These are phyloP conservation scores for Mesochorus sp. DNA, from an alignment of 2,888 invertebrate genomes.

Conservation along the genomic window DNA sequence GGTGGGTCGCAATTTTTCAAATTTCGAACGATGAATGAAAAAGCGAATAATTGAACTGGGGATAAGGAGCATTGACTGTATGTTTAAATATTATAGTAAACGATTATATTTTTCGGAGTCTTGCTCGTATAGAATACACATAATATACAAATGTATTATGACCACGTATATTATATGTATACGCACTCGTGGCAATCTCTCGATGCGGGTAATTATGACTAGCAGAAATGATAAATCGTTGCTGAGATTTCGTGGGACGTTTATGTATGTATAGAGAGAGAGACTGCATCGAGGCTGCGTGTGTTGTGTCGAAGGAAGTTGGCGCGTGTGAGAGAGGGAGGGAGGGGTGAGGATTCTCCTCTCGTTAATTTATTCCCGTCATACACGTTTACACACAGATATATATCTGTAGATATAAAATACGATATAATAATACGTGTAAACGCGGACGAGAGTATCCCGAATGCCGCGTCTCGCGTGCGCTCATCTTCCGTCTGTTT, in stretches of 20 bases:
- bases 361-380: conserved; percentile 63
- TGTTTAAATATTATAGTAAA: conserved; percentile 5
- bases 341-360: conserved; percentile 57
- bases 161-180: no score
- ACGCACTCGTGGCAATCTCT: conserved; percentile 45
- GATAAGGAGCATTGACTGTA: no score
- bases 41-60: no score
- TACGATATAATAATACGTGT: neutral
- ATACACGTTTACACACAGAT: neutral
- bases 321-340: conserved; percentile 58
- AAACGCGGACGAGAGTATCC: conserved; percentile 38
- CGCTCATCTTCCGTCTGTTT: neutral
- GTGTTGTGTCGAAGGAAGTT: conserved; percentile 59
- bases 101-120: neutral
- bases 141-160: conserved; percentile 14
- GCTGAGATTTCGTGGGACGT: conserved; percentile 73
- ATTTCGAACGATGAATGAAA: no score
- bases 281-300: conserved; percentile 63
- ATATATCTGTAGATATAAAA: conserved; percentile 1
- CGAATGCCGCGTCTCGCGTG: conserved; percentile 33
- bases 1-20: no score
- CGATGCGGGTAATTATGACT: conserved; percentile 71
- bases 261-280: conserved; percentile 51
- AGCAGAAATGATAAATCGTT: conserved; percentile 74
- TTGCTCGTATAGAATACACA: conserved; percentile 1